A percentile compares a stretch with the other conserved stretches of the same genome.
Evolutionary conservation across 1,140 invertebrate genomes (phyloP).

Genomic region (Panulirus ornatus): DNA sequence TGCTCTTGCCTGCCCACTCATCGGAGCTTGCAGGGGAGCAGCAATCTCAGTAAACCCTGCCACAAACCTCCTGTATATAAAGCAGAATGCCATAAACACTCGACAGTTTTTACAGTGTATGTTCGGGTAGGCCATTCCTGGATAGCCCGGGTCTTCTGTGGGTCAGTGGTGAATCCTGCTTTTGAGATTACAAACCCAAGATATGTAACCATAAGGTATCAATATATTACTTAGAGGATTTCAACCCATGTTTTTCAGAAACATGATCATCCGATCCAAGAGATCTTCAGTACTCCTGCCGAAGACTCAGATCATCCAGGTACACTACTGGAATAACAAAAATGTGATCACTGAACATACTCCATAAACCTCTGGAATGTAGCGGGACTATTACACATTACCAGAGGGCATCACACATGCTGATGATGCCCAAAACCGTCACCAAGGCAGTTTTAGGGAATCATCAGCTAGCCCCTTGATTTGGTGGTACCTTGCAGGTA

Average conservation of each 20-base stretch:
- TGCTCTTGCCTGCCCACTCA: too few species aligned
- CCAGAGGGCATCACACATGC: conserved; percentile 4
- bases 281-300: neutral
- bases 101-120: conserved; percentile 28
- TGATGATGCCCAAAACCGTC: conserved; percentile 23
- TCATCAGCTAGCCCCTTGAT: neutral
- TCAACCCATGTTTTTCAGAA: conserved; percentile 18
- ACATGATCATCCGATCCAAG: neutral
- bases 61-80: conserved; percentile 30
- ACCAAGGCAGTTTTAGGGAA: conserved; percentile 22
- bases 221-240: conserved; percentile 5
- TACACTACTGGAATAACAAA: conserved; percentile 9
- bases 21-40: conserved; percentile 1
- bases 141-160: conserved; percentile 19
- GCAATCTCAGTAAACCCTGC: conserved; percentile 9
- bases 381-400: conserved; percentile 13
- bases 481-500: conserved; percentile 21
- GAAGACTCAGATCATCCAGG: conserved; percentile 29
- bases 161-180: conserved; percentile 25
- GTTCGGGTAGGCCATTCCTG: conserved; percentile 14
- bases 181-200: conserved; percentile 18
- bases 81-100: conserved; percentile 23
- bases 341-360: too few species aligned
- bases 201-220: neutral
- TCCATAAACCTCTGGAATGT: conserved; percentile 29